A percentile compares a stretch with the other conserved stretches of the same genome.
Evolutionary conservation across 2,888 invertebrate genomes (phyloP).

Genomic region (Agrotis segetum): DNA sequence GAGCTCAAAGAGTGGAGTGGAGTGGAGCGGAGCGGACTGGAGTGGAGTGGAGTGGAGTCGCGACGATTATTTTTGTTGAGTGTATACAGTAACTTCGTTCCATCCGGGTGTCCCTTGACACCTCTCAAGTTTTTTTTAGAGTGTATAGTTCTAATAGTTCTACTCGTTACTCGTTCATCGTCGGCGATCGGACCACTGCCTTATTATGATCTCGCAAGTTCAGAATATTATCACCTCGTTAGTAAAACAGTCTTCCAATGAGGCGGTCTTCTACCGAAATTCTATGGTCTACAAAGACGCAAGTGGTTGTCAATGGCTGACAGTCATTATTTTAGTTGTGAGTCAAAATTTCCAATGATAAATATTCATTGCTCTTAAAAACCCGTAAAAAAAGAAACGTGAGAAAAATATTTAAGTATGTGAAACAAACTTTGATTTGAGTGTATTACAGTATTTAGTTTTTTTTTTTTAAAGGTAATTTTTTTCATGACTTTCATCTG

Average conservation of each 20-base stretch:
- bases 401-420: slow-evolving; percentile 25
- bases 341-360: slow-evolving; percentile 48
- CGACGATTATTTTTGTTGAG: too few relatives aligned
- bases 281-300: neutral
- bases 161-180: too few relatives aligned
- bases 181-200: too few relatives aligned
- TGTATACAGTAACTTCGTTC: too few relatives aligned
- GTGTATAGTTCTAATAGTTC: too few relatives aligned
- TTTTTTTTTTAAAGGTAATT: slow-evolving; percentile 18
- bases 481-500: neutral
- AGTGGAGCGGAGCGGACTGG: too few relatives aligned
- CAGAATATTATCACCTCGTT: too few relatives aligned
- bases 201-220: too few relatives aligned
- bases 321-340: slow-evolving; percentile 29
- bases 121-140: too few relatives aligned
- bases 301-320: neutral
- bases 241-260: neutral
- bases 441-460: neutral
- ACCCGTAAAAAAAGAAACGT: slow-evolving; percentile 34
- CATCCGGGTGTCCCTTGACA: too few relatives aligned
- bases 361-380: slow-evolving; percentile 30
- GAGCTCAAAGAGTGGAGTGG: too few relatives aligned
- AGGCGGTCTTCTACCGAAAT: neutral
- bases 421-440: slow-evolving; percentile 5
- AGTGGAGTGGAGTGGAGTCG: too few relatives aligned